Base-by-base conservation (phyloP, 2,113 vertebrate species). In the Nesogale talazaci region DNA sequence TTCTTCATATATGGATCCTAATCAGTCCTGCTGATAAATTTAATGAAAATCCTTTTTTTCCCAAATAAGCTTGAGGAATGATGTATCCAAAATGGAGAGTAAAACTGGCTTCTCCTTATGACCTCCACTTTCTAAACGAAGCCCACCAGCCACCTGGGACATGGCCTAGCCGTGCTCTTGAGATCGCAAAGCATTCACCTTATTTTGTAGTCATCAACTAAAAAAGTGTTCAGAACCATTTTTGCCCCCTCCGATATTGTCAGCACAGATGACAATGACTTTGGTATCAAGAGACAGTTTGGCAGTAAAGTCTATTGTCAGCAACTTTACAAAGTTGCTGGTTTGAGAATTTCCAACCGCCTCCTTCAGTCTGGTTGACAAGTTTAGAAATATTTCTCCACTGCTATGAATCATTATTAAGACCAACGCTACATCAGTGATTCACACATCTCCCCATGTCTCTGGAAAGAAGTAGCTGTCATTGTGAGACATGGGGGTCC, bases 311-410 rank as follows among this genome's bases (percentile, higher is more conserved):
- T 22, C 20, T 93, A 46, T 84, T 31, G 38, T 93, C 59, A 86
- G 61, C 36, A 76, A 65, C 46, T 90, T 67, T 31, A 34, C 88
- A 70, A 69, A 81, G 56, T 40, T 93, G 72, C 34, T 83, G 61
- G 88, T 79, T 83, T 94, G 19, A 25, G 12, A 91, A 31, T 83
- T 70, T 83, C 80, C 77, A 94, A 77, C 52, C 40, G 85, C 61
- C 34, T 85, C 74, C 63, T 72, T 31, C 27, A 65, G 40, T n/a
- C 59, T 57, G 57, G 61, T 27, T 90, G 92, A 65, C 23, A 40
- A 27, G 25, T 91, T 83, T 42, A 63, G 82, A 90, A 95, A 86
- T 40, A 34, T 75, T 23, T 0, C 40, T 67, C 40, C 38, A 76
- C 70, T 10, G 12, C 79, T 85, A 78, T 36, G 78, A 94, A 79